Evolutionary conservation across 2,797 vertebrate genomes (phyloP).

Genomic region (Poecilia picta): DNA sequence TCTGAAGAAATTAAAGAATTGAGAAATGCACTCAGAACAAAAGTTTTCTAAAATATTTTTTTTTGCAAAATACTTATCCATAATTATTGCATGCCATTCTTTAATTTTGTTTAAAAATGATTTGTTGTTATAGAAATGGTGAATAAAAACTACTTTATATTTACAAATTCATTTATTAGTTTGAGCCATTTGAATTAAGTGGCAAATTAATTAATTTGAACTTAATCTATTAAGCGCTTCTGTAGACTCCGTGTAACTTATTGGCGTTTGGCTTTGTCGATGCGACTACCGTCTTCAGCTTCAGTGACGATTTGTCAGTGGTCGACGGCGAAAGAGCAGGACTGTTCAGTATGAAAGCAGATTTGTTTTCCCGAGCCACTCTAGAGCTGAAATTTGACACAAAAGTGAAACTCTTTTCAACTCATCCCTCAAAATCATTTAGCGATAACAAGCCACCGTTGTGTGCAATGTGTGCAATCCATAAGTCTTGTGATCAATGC

Average conservation of each 20-base stretch:
- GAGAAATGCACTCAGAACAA: neutral
- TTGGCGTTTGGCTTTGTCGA: neutral
- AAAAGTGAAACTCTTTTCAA: constrained; percentile 19
- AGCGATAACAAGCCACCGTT: constrained; percentile 29
- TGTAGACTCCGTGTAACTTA: neutral
- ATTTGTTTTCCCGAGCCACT: constrained; percentile 12
- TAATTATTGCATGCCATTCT: neutral
- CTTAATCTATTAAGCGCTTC: neutral
- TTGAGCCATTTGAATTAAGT: neutral
- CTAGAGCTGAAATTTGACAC: constrained; percentile 27
- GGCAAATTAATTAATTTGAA: neutral
- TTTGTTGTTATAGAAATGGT: neutral
- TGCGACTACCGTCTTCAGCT: neutral
- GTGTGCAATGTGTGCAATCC: constrained; percentile 16
- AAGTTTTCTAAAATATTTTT: neutral
- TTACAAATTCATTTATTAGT: neutral
- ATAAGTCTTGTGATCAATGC: constrained; percentile 32
- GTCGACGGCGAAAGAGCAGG: neutral
- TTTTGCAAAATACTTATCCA: too few relatives aligned
- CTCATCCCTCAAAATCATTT: constrained; percentile 27
- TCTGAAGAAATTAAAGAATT: neutral
- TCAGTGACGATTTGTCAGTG: neutral
- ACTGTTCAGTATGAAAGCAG: neutral
- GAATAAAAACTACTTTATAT: neutral
- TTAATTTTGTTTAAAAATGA: neutral